A percentile compares a stretch with the other conserved stretches of the same genome.
phyloP scores from a whole-genome alignment of 2,888 invertebrate genomes.

The Latrodectus elegans region DNA sequence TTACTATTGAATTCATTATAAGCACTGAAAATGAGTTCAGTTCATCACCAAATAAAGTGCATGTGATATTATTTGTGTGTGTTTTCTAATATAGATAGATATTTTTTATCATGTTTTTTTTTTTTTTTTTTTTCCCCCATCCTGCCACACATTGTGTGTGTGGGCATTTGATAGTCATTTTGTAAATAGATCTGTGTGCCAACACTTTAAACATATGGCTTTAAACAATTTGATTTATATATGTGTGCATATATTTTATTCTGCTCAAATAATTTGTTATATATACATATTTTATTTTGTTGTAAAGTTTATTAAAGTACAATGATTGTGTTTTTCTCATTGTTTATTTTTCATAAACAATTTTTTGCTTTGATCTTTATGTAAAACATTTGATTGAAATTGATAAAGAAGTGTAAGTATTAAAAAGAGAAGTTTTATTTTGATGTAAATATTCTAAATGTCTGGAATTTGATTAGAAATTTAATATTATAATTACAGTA shows the following conservation, averaged over 20 bases:
- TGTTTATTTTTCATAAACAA: too few relatives aligned
- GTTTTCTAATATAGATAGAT: background rate
- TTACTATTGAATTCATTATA: background rate
- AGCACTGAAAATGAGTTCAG: conserved; percentile 5
- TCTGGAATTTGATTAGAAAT: too few relatives aligned
- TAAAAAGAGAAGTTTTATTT: too few relatives aligned
- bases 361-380: too few relatives aligned
- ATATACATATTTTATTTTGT: background rate
- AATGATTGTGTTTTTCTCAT: too few relatives aligned
- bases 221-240: conserved; percentile 28
- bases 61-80: background rate
- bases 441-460: too few relatives aligned
- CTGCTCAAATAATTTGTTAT: conserved; percentile 36
- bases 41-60: background rate
- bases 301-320: too few relatives aligned
- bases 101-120: background rate
- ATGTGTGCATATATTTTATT: conserved; percentile 40
- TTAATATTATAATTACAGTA: too few relatives aligned
- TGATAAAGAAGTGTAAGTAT: too few relatives aligned
- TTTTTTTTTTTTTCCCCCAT: background rate
- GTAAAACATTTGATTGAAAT: too few relatives aligned
- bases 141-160: conserved; percentile 1
- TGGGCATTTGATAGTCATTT: conserved; percentile 49
- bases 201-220: conserved; percentile 32
- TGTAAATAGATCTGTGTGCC: conserved; percentile 54